A percentile compares a stretch with the other conserved stretches of the same genome.
Conservation (phyloP, 23 tunicate species). For the Trididemnum nubilum region DNA sequence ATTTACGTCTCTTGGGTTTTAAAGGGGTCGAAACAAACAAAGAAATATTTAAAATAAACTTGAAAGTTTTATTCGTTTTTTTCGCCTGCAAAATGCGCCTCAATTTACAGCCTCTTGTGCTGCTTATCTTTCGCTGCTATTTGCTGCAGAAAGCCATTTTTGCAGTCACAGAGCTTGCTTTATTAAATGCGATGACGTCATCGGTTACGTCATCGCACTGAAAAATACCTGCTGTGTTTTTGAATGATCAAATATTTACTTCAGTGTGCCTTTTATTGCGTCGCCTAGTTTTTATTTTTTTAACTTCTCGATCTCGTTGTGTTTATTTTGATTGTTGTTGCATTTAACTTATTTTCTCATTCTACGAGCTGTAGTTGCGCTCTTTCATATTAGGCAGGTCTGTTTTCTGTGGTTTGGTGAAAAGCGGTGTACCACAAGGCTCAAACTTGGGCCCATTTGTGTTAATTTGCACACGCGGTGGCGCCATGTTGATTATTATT, state of each 20-base stretch:
- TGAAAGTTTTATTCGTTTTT: too few species aligned
- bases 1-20: too few species aligned
- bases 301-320: background rate
- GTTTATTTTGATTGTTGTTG: background rate
- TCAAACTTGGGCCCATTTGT: too few species aligned
- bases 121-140: background rate
- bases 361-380: background rate
- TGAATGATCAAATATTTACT: too few species aligned
- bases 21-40: too few species aligned
- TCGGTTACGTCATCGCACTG: slow-evolving; percentile 2
- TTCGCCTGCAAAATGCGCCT: background rate
- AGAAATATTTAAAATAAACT: too few species aligned
- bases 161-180: too few species aligned
- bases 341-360: background rate
- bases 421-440: too few species aligned
- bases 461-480: background rate
- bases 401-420: too few species aligned
- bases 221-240: background rate
- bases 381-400: background rate
- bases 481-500: background rate
- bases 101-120: background rate
- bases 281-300: background rate
- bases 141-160: background rate
- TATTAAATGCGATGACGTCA: slow-evolving; percentile 46
- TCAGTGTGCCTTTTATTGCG: background rate